phyloP scores from a whole-genome alignment of 2,113 vertebrate genomes.

The Mionectes macconnelli region DNA sequence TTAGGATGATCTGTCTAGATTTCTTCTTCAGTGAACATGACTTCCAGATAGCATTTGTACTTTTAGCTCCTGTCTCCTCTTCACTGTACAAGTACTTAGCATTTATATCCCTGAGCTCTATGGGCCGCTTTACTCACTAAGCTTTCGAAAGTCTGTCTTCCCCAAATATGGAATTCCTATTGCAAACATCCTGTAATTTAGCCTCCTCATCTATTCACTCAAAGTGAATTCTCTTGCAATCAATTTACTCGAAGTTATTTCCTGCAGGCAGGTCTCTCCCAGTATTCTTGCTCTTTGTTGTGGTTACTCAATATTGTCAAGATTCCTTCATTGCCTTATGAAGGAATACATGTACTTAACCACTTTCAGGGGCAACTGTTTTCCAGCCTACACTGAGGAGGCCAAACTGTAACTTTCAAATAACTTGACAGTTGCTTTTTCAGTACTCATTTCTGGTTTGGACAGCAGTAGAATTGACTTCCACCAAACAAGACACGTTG shows the following conservation, averaged over 20 bases:
- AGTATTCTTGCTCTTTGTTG: background rate
- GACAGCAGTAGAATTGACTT: background rate
- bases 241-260: background rate
- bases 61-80: background rate
- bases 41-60: background rate
- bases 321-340: background rate
- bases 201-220: background rate
- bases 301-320: background rate
- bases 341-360: background rate
- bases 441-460: background rate
- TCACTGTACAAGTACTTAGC: background rate
- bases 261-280: background rate
- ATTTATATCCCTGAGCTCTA: background rate
- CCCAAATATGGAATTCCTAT: background rate
- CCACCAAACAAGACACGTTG: background rate
- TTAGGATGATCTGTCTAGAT: background rate
- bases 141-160: background rate
- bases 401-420: background rate
- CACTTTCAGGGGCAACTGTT: background rate
- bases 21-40: background rate
- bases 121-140: background rate
- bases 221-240: background rate
- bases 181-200: background rate
- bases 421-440: background rate
- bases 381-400: background rate